phyloP scores from a whole-genome alignment of 2,888 invertebrate genomes.

The Agonopterix subpropinquella region DNA sequence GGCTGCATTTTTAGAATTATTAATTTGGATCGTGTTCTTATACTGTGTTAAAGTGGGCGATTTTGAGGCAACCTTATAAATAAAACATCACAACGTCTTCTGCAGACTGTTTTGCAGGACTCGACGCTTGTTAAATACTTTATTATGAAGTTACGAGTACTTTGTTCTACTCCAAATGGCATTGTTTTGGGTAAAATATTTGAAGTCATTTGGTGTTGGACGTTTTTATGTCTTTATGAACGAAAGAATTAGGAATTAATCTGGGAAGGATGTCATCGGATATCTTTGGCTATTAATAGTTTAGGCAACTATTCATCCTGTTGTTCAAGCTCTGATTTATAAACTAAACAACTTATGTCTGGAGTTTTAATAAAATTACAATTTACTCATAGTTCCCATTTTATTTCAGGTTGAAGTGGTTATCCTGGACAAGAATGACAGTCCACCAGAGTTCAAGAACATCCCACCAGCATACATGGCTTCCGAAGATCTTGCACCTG shows the following conservation, averaged over 20 bases:
- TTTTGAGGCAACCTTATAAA: constrained; percentile 63
- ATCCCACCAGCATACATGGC: constrained; percentile 83
- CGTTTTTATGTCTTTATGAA: neutral
- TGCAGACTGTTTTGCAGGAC: constrained; percentile 43
- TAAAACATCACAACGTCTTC: constrained; percentile 53
- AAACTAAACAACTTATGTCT: no score
- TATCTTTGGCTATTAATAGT: no score
- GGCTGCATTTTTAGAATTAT: constrained; percentile 72
- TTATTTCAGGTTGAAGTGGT: constrained; percentile 87
- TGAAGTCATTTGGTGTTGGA: neutral
- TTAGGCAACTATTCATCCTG: no score
- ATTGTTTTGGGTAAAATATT: constrained; percentile 15
- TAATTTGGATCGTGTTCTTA: constrained; percentile 66
- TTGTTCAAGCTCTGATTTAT: no score
- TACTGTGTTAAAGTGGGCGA: constrained; percentile 61
- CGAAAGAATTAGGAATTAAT: no score
- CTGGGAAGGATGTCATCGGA: neutral
- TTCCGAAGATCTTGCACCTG: constrained; percentile 90
- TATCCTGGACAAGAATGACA: constrained; percentile 94
- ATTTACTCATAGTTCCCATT: neutral
- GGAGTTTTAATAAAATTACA: no score
- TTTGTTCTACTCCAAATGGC: constrained; percentile 32
- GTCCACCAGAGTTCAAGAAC: constrained; percentile 91
- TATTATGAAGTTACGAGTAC: constrained; percentile 35
- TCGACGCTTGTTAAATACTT: constrained; percentile 44